A percentile compares a stretch with the other conserved stretches of the same genome.
Conservation (phyloP, 2,888 invertebrate genomes). For the Eupithecia insigniata region DNA sequence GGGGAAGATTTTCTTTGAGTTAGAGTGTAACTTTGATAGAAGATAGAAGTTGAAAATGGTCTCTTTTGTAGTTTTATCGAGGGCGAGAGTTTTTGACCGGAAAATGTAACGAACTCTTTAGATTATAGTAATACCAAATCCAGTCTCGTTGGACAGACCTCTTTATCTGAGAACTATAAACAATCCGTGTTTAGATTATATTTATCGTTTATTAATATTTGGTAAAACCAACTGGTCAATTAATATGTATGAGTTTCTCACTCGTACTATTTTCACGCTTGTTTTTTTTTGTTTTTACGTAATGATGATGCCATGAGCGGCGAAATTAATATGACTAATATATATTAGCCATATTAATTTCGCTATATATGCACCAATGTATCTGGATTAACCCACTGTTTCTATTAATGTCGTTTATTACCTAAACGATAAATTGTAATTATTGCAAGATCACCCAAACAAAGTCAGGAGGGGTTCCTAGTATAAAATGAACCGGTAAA, state of each 20-base stretch:
- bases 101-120: not conserved
- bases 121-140: not conserved
- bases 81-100: not conserved
- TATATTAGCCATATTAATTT: too few species aligned
- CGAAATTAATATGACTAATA: too few species aligned
- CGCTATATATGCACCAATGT: too few species aligned
- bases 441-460: not conserved
- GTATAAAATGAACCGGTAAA: conserved; percentile 26
- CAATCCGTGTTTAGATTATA: too few species aligned
- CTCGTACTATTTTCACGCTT: too few species aligned
- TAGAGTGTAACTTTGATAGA: not conserved
- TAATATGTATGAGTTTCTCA: too few species aligned
- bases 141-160: too few species aligned
- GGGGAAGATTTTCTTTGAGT: conserved; percentile 23
- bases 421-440: not conserved
- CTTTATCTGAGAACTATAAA: too few species aligned
- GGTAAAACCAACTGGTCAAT: too few species aligned
- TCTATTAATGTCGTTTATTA: not conserved
- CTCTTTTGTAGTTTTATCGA: not conserved
- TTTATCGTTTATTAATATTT: too few species aligned
- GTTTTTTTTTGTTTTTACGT: too few species aligned
- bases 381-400: not conserved
- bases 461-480: conserved; percentile 2
- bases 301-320: too few species aligned
- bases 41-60: not conserved